Base-by-base conservation (phyloP, 2,888 invertebrate species). In the Hydroisotoma schaefferi region DNA sequence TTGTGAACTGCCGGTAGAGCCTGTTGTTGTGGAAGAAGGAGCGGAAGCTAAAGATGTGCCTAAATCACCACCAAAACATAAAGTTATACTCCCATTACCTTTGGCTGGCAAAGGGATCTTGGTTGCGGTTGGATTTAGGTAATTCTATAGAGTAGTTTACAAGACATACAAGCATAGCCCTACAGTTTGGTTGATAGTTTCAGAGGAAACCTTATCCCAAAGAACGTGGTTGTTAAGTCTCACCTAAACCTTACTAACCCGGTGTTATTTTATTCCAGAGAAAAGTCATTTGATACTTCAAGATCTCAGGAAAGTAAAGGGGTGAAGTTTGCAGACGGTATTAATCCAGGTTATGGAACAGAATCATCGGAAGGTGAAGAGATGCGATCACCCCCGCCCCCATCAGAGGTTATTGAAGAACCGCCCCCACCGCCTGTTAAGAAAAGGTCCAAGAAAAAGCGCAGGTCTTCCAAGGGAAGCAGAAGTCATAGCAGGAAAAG, bases 261-360 rank as follows among this genome's bases (percentile, higher is more conserved):
- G n/a, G n/a, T n/a, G n/a, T n/a, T n/a, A n/a, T n/a, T n/a, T n/a
- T n/a, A n/a, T n/a, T 22, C 22, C 23, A 43, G 20, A 57, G 56
- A 43, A n/a, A n/a, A n/a, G n/a, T n/a, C n/a, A n/a, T n/a, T n/a
- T n/a, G n/a, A n/a, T n/a, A n/a, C n/a, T n/a, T 5, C 5, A 15
- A 20, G 40, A 8, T 10, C 8, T 5, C 5, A 5, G 40, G 73
- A 57, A 40, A 75, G 76, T 56, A 81, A 82, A 69, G 78, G 77
- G 6, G 84, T 84, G 2, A 81, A 81, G 69, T 84, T 84, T 72
- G 83, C 83, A 2, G 84, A 84, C 74, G 84, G 83, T 2, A 76
- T 84, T 20, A 78, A 78, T 60, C 84, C 84, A 1, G 84, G 78
- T 2, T 75, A 76, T 65, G 78, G 78, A 1, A 75, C 76, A 0